These are phyloP conservation scores for Diaprepes abbreviatus DNA, from an alignment of 2,888 invertebrate species.

Conservation along the genomic window DNA sequence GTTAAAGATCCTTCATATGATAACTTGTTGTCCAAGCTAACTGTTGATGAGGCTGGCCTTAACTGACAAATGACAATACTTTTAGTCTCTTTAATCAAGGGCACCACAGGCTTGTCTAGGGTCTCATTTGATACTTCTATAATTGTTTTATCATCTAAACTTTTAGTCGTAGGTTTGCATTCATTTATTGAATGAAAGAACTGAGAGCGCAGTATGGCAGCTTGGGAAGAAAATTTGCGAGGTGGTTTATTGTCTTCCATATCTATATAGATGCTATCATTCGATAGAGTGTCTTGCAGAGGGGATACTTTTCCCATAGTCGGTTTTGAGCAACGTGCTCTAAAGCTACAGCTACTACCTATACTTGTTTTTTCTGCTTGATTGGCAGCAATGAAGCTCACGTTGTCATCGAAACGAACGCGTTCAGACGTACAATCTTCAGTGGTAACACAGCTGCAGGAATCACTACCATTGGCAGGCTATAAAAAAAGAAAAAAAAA, in stretches of 20 bases:
- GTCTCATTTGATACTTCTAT: conserved; percentile 65
- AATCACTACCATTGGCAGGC: conserved; percentile 67
- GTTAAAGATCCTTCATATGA: conserved; percentile 61
- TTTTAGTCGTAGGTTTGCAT: conserved; percentile 58
- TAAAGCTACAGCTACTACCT: conserved; percentile 66
- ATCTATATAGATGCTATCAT: conserved; percentile 65
- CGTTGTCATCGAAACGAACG: conserved; percentile 77
- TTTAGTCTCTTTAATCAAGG: conserved; percentile 51
- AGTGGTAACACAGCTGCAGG: conserved; percentile 66
- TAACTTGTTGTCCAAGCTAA: conserved; percentile 38
- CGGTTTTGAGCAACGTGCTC: conserved; percentile 59
- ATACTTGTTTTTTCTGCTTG: conserved; percentile 67
- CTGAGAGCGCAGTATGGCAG: conserved; percentile 69
- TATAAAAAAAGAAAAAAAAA: conserved; percentile 52
- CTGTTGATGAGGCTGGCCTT: conserved; percentile 41
- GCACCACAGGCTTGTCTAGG: conserved; percentile 58
- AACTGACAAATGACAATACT: conserved; percentile 48
- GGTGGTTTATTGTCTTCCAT: conserved; percentile 62
- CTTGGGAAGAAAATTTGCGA: conserved; percentile 67
- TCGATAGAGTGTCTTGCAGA: conserved; percentile 61
- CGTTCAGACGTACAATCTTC: conserved; percentile 74
- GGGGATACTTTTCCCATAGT: conserved; percentile 49
- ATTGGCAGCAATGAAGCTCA: conserved; percentile 71
- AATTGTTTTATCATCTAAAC: conserved; percentile 63
- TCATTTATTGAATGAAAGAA: conserved; percentile 69